These are phyloP conservation scores for Drosophila melanogaster DNA, from an alignment of 1,140 invertebrate species.

Conservation along the genomic window DNA sequence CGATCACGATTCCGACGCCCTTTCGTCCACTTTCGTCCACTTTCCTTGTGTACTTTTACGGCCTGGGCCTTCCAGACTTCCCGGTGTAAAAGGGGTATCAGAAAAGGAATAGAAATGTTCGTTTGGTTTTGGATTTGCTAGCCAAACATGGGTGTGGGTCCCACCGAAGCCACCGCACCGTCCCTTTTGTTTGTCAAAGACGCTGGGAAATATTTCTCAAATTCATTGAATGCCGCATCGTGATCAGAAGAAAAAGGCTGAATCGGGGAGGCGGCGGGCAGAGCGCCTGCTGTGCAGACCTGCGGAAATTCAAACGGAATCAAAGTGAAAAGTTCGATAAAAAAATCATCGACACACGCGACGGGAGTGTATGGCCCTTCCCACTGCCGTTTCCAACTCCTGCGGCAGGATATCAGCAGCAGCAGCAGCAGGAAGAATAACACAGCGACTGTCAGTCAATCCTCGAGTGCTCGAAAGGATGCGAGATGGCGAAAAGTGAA, in stretches of 20 bases:
- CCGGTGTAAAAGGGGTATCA: constrained; percentile 1
- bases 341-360: constrained; percentile 36
- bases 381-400: neutral
- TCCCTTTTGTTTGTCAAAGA: constrained; percentile 65
- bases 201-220: constrained; percentile 71
- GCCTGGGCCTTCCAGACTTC: neutral
- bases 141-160: constrained; percentile 62
- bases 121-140: constrained; percentile 66
- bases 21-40: too few species aligned
- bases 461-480: constrained; percentile 20
- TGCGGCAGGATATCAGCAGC: constrained; percentile 11
- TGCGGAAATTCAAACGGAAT: constrained; percentile 71
- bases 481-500: neutral
- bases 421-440: constrained; percentile 6
- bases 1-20: too few species aligned
- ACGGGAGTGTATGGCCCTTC: constrained; percentile 15
- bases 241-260: neutral
- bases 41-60: too few species aligned
- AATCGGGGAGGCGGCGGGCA: too few species aligned
- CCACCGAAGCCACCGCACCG: neutral
- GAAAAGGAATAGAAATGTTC: constrained; percentile 14
- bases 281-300: constrained; percentile 23
- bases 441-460: constrained; percentile 56
- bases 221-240: constrained; percentile 62
- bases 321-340: constrained; percentile 68